Base-by-base conservation (phyloP, 1,140 invertebrate species). In the Maniola jurtina region DNA sequence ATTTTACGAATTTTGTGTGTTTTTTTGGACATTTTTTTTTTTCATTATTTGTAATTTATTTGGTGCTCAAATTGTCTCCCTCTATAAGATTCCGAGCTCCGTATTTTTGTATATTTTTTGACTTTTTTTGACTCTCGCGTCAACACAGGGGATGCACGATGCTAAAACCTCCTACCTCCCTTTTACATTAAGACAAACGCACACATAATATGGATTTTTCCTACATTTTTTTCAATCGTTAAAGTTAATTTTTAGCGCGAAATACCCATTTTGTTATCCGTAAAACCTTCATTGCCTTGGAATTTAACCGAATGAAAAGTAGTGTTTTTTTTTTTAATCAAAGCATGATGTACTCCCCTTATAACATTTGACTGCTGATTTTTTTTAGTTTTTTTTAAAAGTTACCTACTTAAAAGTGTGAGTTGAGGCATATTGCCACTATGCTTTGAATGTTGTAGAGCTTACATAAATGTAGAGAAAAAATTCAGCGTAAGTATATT, bases 91-190 rank as follows among this genome's bases (percentile, higher is more conserved):
- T 85, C 88, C 82, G 86, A 83, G 84, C 84, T 88, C 88, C 74
- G 67, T 66, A 75, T 71, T 76, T 67, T 76, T 75, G 75, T 77
- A 75, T 77, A 76, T 71, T 76, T 70, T 79, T 73, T 65, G 63
- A 63, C 72, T 77, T 74, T 80, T 73, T 78, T 80, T 76, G 76
- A 72, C 69, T 81, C 84, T 88, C 86, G 86, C 88, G 88, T 86
- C 85, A 80, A 83, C 76, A 81, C 83, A 84, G 88, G 88, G 86
- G 86, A 90, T 90, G 88, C 88, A 90, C 88, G 88, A 83, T 90
- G 88, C 88, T 90, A 86, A 73, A 78, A 79, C 69, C 79, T 81
- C 80, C 83, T 83, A 78, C 68, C 78, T 85, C 80, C 84, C 78
- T 74, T 25, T 45, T 74, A 83, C 68, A 75, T 60, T 67, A 71